Conservation (phyloP, 2,797 vertebrate genomes). For the Darevskia nairensis region DNA sequence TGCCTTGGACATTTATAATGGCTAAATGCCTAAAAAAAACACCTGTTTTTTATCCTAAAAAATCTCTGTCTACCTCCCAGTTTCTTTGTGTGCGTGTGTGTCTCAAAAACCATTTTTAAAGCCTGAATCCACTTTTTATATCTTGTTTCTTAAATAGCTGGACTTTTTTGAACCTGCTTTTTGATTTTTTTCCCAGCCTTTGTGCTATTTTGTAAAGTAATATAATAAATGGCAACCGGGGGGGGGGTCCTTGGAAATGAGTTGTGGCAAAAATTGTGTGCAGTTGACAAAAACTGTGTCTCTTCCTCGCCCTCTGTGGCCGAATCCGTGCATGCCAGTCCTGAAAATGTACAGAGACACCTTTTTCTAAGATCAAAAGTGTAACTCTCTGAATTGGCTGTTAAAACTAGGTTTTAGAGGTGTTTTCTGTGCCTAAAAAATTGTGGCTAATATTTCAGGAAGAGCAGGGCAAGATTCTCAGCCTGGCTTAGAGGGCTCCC, state of each 20-base stretch:
- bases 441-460: background rate
- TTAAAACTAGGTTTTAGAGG: background rate
- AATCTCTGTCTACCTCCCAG: slow-evolving; percentile 77
- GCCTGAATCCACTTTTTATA: slow-evolving; percentile 64
- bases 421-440: slow-evolving; percentile 21
- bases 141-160: slow-evolving; percentile 30
- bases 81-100: slow-evolving; percentile 62
- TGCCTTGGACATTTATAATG: slow-evolving; percentile 44
- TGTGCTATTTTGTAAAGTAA: slow-evolving; percentile 50
- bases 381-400: slow-evolving; percentile 17
- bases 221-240: slow-evolving; percentile 38
- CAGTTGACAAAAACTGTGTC: background rate
- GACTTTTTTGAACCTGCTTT: slow-evolving; percentile 55
- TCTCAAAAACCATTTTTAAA: slow-evolving; percentile 62
- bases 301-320: slow-evolving; percentile 1
- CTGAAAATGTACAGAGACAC: background rate
- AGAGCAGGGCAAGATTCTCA: background rate
- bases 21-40: slow-evolving; percentile 56
- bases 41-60: slow-evolving; percentile 68
- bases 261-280: background rate
- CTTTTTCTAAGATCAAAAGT: slow-evolving; percentile 13
- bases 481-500: background rate
- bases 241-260: slow-evolving; percentile 28
- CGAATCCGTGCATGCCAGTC: background rate
- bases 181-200: slow-evolving; percentile 33